These are phyloP conservation scores for Heliconius charithonia DNA, from an alignment of 2,888 invertebrate genomes.

Conservation along the genomic window DNA sequence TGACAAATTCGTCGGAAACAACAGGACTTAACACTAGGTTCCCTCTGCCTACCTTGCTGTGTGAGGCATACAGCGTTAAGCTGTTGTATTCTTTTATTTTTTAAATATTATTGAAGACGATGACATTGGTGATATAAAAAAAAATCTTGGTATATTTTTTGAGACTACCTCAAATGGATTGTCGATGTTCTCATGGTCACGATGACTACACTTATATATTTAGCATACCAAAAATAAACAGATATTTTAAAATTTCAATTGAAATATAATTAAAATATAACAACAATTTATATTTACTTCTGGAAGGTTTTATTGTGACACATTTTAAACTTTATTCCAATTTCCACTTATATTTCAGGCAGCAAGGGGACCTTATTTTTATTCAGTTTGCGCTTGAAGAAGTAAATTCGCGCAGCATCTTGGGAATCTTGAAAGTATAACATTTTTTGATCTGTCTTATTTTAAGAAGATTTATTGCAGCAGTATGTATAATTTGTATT, in stretches of 20 bases:
- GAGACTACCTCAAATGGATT: too few species aligned
- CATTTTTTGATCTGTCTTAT: conserved; percentile 33
- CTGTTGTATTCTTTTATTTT: too few species aligned
- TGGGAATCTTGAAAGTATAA: conserved; percentile 40
- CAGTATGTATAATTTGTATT: conserved; percentile 6
- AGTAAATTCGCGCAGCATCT: conserved; percentile 39
- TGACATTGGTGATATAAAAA: too few species aligned
- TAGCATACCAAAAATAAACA: conserved; percentile 38
- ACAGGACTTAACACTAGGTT: too few species aligned
- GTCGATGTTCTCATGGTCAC: too few species aligned
- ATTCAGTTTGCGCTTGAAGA: conserved; percentile 53
- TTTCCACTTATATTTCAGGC: conserved; percentile 58
- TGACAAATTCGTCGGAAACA: too few species aligned
- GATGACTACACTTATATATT: too few species aligned
- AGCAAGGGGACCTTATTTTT: conserved; percentile 53
- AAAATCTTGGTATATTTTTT: too few species aligned
- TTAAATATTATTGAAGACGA: too few species aligned
- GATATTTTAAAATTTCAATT: conserved; percentile 52
- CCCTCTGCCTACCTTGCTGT: too few species aligned
- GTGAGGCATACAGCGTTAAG: too few species aligned
- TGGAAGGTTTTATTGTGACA: conserved; percentile 54
- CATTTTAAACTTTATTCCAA: conserved; percentile 57
- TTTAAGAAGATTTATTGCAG: conserved; percentile 18
- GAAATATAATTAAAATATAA: conserved; percentile 56
- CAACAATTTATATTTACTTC: conserved; percentile 47